phyloP scores from a whole-genome alignment of 2,113 vertebrate genomes.

The Cygnus atratus region DNA sequence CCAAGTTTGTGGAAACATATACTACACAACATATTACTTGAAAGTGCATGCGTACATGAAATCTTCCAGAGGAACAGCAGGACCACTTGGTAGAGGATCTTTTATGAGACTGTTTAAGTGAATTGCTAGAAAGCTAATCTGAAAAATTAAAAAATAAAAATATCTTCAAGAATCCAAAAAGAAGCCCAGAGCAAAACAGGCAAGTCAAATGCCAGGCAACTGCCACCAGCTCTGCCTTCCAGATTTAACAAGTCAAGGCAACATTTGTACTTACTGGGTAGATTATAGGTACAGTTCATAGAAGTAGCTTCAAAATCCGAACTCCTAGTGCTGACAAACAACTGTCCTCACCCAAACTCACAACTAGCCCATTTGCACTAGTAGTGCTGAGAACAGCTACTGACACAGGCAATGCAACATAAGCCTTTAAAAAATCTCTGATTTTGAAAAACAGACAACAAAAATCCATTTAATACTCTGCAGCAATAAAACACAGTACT shows the following conservation, averaged over 20 bases:
- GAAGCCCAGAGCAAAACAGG: neutral
- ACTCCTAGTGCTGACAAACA: neutral
- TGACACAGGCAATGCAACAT: neutral
- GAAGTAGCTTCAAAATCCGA: neutral
- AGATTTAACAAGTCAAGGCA: neutral
- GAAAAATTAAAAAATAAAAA: neutral
- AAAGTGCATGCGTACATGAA: neutral
- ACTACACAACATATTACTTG: neutral
- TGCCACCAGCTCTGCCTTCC: neutral
- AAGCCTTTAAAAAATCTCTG: neutral
- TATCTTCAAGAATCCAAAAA: neutral
- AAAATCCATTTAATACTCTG: neutral
- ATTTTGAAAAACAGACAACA: neutral
- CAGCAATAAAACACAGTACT: neutral
- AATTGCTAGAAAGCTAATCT: neutral
- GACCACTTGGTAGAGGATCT: neutral
- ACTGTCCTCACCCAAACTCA: neutral
- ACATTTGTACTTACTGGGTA: neutral
- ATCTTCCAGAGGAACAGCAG: neutral
- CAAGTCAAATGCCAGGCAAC: neutral
- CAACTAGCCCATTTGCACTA: neutral
- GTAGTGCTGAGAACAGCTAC: neutral
- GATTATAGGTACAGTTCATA: neutral
- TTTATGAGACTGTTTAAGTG: neutral
- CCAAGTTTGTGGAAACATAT: neutral